Evolutionary conservation across 1,140 invertebrate species (phyloP).

Genomic region (Trichonephila clavipes): DNA sequence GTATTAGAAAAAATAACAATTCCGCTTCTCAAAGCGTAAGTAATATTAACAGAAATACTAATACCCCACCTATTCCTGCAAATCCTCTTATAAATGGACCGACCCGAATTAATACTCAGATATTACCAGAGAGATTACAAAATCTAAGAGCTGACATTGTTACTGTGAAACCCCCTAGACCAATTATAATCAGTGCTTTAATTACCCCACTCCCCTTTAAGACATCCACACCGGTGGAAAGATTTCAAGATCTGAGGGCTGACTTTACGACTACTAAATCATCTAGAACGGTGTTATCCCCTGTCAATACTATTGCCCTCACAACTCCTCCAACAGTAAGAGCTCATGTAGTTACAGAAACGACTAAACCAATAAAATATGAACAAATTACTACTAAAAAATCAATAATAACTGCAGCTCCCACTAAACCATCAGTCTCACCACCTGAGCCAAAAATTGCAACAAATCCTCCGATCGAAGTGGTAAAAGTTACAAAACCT

Average conservation of each 20-base stretch:
- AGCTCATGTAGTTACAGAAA: neutral
- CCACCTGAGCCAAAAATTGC: neutral
- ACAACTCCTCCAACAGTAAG: neutral
- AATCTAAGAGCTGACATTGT: neutral
- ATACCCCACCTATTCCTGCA: neutral
- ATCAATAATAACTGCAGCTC: neutral
- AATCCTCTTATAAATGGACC: neutral
- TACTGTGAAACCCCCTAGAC: neutral
- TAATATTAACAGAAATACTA: neutral
- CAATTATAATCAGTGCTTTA: neutral
- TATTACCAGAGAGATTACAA: neutral
- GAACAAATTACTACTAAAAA: neutral
- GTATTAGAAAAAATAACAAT: conserved; percentile 47
- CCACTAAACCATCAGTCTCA: neutral
- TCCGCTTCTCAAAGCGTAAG: neutral
- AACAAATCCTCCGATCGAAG: neutral
- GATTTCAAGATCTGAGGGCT: neutral
- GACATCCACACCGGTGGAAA: neutral
- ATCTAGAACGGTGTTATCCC: neutral
- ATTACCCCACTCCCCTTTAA: neutral
- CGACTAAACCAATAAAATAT: neutral
- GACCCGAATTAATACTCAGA: neutral
- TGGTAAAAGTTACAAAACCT: neutral
- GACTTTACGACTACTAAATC: neutral
- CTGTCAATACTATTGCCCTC: neutral